A percentile compares a stretch with the other conserved stretches of the same genome.
Conservation (phyloP, 2,797 vertebrate species). For the Sebastes matsubarae region DNA sequence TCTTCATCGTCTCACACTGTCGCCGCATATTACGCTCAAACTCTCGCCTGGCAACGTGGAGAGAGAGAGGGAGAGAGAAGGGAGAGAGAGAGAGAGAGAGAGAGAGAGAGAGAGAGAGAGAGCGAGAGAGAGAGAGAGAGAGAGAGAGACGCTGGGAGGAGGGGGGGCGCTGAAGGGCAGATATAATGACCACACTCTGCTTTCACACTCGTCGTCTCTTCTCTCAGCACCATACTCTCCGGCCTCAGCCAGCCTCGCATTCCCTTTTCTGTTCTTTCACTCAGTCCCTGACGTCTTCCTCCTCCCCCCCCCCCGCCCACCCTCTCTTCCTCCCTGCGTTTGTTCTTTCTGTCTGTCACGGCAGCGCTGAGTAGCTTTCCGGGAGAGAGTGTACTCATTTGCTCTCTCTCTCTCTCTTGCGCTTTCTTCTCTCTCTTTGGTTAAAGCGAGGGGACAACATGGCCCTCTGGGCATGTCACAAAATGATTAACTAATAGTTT, state of each 20-base stretch:
- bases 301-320: background rate
- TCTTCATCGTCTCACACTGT: constrained; percentile 91
- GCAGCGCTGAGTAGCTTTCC: constrained; percentile 69
- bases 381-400: constrained; percentile 70
- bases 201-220: constrained; percentile 85
- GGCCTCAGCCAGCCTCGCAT: constrained; percentile 82
- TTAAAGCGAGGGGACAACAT: constrained; percentile 67
- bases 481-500: constrained; percentile 80
- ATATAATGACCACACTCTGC: constrained; percentile 87
- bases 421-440: constrained; percentile 63
- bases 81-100: background rate
- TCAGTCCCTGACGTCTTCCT: constrained; percentile 76
- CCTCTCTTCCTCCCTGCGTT: constrained; percentile 33
- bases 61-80: constrained; percentile 4
- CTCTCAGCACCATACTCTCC: constrained; percentile 80
- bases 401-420: constrained; percentile 46
- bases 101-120: background rate
- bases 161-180: constrained; percentile 76
- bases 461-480: constrained; percentile 71
- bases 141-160: background rate
- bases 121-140: background rate
- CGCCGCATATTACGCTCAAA: constrained; percentile 88
- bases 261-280: constrained; percentile 74
- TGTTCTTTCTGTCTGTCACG: constrained; percentile 67
- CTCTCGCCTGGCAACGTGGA: constrained; percentile 73